Evolutionary conservation across 2,888 invertebrate genomes (phyloP), one percentile per base, ranked within the genome.

Genomic region (Galeopsomyia nigrocyanea): DNA sequence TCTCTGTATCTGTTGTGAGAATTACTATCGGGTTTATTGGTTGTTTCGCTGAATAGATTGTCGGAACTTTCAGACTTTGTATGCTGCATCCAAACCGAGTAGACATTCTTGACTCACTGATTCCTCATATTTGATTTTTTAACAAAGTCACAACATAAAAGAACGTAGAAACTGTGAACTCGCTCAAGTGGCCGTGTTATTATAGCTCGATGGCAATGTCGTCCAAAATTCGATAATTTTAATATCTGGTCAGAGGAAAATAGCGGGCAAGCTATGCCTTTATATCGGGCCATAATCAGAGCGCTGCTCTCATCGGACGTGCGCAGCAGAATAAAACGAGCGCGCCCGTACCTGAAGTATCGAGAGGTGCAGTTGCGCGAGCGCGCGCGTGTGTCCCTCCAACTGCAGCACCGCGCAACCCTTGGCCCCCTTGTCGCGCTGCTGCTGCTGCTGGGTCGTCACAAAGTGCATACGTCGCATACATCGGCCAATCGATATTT

Each of bases 391-490:
- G 10, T 17, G 56, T 14, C 56, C 14, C 56, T 21, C 5, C 56
- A 14, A 21, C 5, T 47, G 50, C 31, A 39, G 5, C 49, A n/a
- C n/a, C n/a, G 39, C 39, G 7, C 39, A 39, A 17, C 68, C 62
- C 56, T 31, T 31, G 14, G 49, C 53, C 64, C 56, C 9, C 19
- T 39, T 39, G 39, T 13, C n/a, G 49, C 66, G 16, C 63, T 19
- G 55, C 26, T 39, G 14, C 31, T 61, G 16, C 63, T 19, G 55
- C 26, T 39, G 14, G 19, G 47, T 47, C 14, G 78, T 77, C 78
- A 84, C 86, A 86, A 86, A 86, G 86, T 86, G 86, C 86, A 86
- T 86, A 82, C 86, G 83, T 82, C 81, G 85, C 84, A 86, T 86
- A 84, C 86, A 81, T 84, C 82, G 81, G 81, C 81, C 81, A 84